These are phyloP conservation scores for Fopius arisanus DNA, from an alignment of 1,140 invertebrate genomes.

Conservation along the genomic window DNA sequence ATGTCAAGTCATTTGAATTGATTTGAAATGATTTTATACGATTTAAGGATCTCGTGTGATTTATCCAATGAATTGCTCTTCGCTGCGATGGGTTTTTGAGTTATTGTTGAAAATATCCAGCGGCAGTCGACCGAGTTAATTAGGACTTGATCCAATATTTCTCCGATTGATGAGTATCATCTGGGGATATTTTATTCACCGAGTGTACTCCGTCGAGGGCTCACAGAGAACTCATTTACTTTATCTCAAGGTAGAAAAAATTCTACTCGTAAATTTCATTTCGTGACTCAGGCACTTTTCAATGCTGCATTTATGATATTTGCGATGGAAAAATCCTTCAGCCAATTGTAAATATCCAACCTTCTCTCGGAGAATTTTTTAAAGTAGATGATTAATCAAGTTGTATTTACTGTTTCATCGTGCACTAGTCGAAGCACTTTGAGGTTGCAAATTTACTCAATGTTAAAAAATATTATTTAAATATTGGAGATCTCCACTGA, in stretches of 20 bases:
- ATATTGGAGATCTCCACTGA: too few relatives aligned
- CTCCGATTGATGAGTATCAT: not conserved
- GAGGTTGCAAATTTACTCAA: too few relatives aligned
- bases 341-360: not conserved
- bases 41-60: too few relatives aligned
- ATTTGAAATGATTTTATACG: too few relatives aligned
- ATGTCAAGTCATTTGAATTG: too few relatives aligned
- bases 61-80: too few relatives aligned
- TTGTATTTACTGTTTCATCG: too few relatives aligned
- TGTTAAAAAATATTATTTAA: too few relatives aligned
- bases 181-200: not conserved
- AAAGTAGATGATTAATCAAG: too few relatives aligned
- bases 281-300: not conserved
- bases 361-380: not conserved
- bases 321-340: not conserved
- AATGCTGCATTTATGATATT: not conserved
- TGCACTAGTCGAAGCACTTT: too few relatives aligned
- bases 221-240: not conserved
- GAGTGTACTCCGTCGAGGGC: not conserved
- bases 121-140: not conserved
- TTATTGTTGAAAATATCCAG: not conserved
- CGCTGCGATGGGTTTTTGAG: too few relatives aligned
- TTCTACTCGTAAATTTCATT: not conserved
- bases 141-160: not conserved
- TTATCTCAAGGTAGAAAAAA: not conserved